These are phyloP conservation scores for Scatophagus argus DNA, from an alignment of 2,113 vertebrate genomes.

Conservation along the genomic window DNA sequence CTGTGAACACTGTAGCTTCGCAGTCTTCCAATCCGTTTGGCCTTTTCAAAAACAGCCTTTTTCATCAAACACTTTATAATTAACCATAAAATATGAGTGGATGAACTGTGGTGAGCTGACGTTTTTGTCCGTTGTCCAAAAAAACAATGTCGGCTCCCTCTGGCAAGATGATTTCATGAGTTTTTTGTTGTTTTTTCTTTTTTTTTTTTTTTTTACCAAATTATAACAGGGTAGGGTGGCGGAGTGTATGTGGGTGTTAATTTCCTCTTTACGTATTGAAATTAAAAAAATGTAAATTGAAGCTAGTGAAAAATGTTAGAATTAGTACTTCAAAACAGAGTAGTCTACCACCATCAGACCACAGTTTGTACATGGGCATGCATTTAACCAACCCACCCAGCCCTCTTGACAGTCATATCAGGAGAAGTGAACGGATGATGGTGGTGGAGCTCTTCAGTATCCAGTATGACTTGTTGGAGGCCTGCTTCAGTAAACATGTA, in stretches of 20 bases:
- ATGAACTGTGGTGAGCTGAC: constrained; percentile 58
- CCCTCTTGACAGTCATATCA: not conserved
- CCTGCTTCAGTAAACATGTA: constrained; percentile 40
- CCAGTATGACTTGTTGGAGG: constrained; percentile 17
- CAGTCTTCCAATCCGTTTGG: constrained; percentile 65
- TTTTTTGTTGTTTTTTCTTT: too few species aligned
- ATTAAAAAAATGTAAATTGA: not conserved
- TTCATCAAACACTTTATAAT: constrained; percentile 73
- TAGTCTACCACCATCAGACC: not conserved
- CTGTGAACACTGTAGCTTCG: constrained; percentile 56
- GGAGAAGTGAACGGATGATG: constrained; percentile 11
- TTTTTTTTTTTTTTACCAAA: constrained; percentile 37
- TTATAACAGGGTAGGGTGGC: constrained; percentile 35
- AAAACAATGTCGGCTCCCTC: constrained; percentile 46
- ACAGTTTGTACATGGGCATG: not conserved
- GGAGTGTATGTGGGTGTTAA: constrained; percentile 15
- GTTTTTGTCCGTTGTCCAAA: constrained; percentile 67
- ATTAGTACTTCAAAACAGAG: not conserved
- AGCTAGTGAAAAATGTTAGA: not conserved
- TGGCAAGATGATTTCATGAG: constrained; percentile 53
- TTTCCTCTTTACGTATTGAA: not conserved
- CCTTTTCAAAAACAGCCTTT: constrained; percentile 63
- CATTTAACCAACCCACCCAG: constrained; percentile 1
- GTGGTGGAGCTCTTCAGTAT: constrained; percentile 28
- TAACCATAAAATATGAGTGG: constrained; percentile 71